Evolutionary conservation across 2,113 vertebrate genomes (phyloP).

Genomic region (Rissa tridactyla): DNA sequence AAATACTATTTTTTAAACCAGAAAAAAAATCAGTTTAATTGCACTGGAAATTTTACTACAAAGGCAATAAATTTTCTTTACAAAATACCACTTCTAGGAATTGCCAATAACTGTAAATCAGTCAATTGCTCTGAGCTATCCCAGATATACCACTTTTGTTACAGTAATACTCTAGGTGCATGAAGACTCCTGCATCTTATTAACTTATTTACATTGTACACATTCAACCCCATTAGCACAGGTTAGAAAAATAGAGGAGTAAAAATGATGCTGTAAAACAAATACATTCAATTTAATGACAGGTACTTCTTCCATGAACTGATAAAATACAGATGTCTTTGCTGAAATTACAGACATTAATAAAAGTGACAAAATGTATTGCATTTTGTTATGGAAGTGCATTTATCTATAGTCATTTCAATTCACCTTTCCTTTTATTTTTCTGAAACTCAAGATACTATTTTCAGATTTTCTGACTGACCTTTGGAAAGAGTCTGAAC

Average conservation of each 20-base stretch:
- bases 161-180: constrained; percentile 70
- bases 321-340: constrained; percentile 47
- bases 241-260: constrained; percentile 72
- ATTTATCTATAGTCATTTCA: constrained; percentile 32
- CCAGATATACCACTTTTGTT: constrained; percentile 63
- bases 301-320: constrained; percentile 45
- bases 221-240: constrained; percentile 73
- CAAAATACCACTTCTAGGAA: constrained; percentile 60
- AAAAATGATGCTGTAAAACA: constrained; percentile 59
- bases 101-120: constrained; percentile 50
- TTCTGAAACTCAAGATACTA: neutral
- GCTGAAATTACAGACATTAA: constrained; percentile 52
- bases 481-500: neutral
- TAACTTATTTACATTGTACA: constrained; percentile 65
- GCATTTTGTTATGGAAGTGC: constrained; percentile 57
- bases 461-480: neutral
- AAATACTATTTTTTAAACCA: constrained; percentile 78
- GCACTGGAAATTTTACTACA: constrained; percentile 80
- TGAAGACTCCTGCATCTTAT: constrained; percentile 45
- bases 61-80: constrained; percentile 61
- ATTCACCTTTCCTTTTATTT: neutral
- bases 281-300: constrained; percentile 77
- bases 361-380: constrained; percentile 63
- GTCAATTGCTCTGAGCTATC: constrained; percentile 43
- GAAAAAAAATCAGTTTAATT: constrained; percentile 73